Evolutionary conservation across 2,113 vertebrate species (phyloP).

Genomic region (Marcusenius ussheri): DNA sequence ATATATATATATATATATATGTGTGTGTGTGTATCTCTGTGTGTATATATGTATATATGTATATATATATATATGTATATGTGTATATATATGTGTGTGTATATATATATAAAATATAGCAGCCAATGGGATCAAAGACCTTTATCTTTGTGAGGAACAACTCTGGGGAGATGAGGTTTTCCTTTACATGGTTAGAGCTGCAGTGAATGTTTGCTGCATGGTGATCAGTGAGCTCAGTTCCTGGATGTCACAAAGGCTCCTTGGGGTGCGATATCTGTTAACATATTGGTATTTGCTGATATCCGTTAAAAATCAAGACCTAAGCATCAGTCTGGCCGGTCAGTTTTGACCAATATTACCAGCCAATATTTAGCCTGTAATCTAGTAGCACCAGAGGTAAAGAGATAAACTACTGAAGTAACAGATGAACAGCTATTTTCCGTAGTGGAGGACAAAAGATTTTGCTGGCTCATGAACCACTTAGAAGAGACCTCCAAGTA

Average conservation of each 20-base stretch:
- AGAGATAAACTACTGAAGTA: neutral
- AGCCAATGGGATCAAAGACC: neutral
- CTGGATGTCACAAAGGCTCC: neutral
- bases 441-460: neutral
- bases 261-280: neutral
- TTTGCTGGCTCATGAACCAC: neutral
- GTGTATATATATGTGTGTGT: no score
- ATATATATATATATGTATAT: neutral
- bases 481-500: neutral
- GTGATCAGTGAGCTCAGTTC: neutral
- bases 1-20: no score
- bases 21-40: no score
- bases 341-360: neutral
- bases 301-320: neutral
- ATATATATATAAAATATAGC: neutral
- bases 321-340: neutral
- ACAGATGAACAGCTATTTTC: neutral
- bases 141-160: neutral
- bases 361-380: neutral
- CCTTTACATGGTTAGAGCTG: neutral
- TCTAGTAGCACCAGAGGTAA: neutral
- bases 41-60: no score
- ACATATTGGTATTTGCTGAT: neutral
- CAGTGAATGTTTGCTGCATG: neutral
- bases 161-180: neutral